A percentile compares a stretch with the other conserved stretches of the same genome.
Evolutionary conservation across 30 jellyfish, hydroid and myxozoan genomes (phyloP).

Genomic region (Pseudorhiza aurosa): DNA sequence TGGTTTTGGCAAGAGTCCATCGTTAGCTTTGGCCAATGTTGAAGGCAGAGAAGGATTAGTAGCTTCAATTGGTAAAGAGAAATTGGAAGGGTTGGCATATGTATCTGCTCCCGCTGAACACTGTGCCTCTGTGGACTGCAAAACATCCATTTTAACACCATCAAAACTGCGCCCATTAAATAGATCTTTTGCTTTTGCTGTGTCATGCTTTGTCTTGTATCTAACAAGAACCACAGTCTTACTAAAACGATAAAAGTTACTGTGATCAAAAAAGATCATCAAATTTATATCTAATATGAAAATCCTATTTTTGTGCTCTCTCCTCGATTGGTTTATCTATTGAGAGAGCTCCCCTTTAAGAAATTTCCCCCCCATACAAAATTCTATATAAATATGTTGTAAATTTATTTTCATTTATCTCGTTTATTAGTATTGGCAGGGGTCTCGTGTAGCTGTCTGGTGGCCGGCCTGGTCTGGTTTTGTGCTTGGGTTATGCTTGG

Average conservation of each 20-base stretch:
- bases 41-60: too few species aligned
- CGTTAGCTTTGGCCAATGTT: too few species aligned
- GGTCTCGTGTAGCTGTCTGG: too few species aligned
- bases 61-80: too few species aligned
- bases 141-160: slow-evolving; percentile 10
- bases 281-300: background rate
- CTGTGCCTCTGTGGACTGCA: slow-evolving; percentile 38
- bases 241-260: slow-evolving; percentile 7
- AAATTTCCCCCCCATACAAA: background rate
- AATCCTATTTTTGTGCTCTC: background rate
- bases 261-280: background rate
- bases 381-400: background rate
- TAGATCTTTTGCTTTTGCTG: slow-evolving; percentile 3
- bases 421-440: background rate
- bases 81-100: background rate
- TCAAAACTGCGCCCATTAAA: background rate
- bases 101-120: background rate
- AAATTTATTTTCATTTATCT: background rate
- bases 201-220: slow-evolving; percentile 10
- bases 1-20: background rate
- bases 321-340: too few species aligned
- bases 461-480: too few species aligned
- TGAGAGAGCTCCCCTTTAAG: too few species aligned
- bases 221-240: slow-evolving; percentile 32
- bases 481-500: too few species aligned